Evolutionary conservation across 2,113 vertebrate species (phyloP).

Genomic region (Anguilla japonica): DNA sequence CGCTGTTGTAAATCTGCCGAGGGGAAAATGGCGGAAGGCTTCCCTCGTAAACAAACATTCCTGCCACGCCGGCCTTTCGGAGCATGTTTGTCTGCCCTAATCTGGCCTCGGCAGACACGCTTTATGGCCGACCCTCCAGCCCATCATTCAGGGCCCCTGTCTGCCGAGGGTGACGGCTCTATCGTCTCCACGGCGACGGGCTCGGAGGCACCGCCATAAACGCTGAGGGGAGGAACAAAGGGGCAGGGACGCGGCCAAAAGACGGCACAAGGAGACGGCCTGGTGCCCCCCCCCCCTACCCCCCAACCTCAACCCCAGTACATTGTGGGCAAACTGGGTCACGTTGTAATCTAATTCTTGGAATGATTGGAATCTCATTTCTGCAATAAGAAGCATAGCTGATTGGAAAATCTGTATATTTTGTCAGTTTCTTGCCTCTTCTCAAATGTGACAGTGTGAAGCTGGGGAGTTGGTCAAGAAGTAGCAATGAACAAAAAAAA

Average conservation of each 20-base stretch:
- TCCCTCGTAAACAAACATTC: constrained; percentile 49
- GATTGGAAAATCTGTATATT: background rate
- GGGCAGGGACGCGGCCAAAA: constrained; percentile 15
- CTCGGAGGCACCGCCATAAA: constrained; percentile 70
- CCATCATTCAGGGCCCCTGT: constrained; percentile 71
- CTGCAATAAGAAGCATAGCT: background rate
- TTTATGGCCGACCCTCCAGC: constrained; percentile 65
- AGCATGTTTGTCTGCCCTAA: constrained; percentile 72
- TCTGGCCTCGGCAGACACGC: constrained; percentile 72
- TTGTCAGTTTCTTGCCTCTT: no score
- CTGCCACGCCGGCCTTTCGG: constrained; percentile 42
- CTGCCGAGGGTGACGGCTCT: constrained; percentile 62
- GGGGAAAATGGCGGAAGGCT: constrained; percentile 52
- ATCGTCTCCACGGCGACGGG: constrained; percentile 69
- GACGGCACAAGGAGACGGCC: no score
- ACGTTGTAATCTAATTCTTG: background rate
- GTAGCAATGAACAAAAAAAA: no score
- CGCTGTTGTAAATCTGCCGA: constrained; percentile 25
- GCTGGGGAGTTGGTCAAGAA: no score
- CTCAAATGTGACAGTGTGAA: no score
- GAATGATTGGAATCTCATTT: background rate
- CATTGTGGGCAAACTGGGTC: background rate
- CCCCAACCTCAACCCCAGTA: background rate
- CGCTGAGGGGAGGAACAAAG: constrained; percentile 42
- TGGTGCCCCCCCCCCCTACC: no score